These are phyloP conservation scores for Apeira syringaria DNA, from an alignment of 2,888 invertebrate genomes.

Conservation along the genomic window DNA sequence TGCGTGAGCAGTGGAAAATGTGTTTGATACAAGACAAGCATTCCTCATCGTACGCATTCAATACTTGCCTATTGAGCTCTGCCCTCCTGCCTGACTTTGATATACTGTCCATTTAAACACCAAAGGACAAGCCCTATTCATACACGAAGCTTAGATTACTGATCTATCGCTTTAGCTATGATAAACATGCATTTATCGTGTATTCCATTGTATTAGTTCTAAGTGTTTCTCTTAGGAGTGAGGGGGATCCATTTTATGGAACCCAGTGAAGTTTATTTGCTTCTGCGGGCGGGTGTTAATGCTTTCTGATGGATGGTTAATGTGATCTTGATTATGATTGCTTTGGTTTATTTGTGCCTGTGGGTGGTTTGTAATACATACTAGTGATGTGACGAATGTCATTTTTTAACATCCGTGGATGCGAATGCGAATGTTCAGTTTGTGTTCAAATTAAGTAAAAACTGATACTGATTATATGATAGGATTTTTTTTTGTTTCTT, in stretches of 20 bases:
- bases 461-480: too few species aligned
- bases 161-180: conserved; percentile 45
- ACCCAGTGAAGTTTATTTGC: conserved; percentile 11
- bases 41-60: conserved; percentile 59
- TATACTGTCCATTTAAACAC: conserved; percentile 59
- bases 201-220: conserved; percentile 16
- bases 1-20: conserved; percentile 21
- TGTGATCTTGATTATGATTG: conserved; percentile 12
- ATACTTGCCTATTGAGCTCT: conserved; percentile 60
- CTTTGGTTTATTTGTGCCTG: conserved; percentile 4
- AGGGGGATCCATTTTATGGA: conserved; percentile 22
- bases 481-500: too few species aligned
- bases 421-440: too few species aligned
- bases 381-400: too few species aligned
- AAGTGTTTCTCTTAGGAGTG: conserved; percentile 20
- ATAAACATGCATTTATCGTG: conserved; percentile 42
- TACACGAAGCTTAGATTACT: conserved; percentile 39
- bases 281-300: conserved; percentile 12
- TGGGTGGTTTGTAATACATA: neutral
- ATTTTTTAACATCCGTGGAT: too few species aligned
- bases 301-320: conserved; percentile 17
- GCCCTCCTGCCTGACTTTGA: conserved; percentile 56
- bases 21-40: conserved; percentile 38
- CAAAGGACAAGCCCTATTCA: conserved; percentile 52
- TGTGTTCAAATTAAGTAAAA: too few species aligned